phyloP scores from a whole-genome alignment of 2,113 vertebrate species.

The Candoia aspera region DNA sequence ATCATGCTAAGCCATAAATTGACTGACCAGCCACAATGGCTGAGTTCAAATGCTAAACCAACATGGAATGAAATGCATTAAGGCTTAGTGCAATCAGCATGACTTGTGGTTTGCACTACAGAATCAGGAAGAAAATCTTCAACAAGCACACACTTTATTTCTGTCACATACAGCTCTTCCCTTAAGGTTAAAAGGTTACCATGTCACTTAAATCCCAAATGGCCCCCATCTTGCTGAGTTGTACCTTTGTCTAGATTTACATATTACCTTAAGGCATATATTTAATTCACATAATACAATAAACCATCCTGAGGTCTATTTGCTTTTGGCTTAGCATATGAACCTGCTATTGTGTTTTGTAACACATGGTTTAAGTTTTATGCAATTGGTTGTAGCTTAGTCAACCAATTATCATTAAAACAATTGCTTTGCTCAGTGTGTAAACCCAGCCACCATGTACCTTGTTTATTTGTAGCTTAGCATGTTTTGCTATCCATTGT shows the following conservation, averaged over 20 bases:
- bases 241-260: not conserved
- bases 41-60: not conserved
- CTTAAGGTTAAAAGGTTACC: not conserved
- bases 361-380: not conserved
- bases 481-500: not conserved
- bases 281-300: not conserved
- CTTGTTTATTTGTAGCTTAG: not conserved
- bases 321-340: not conserved
- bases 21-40: not conserved
- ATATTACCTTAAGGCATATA: not conserved
- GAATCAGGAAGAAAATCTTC: not conserved
- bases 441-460: not conserved
- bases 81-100: not conserved
- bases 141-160: not conserved
- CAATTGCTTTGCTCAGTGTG: not conserved
- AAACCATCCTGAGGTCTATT: not conserved
- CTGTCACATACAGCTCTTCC: not conserved
- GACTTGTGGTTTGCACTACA: not conserved
- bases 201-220: not conserved
- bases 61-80: not conserved
- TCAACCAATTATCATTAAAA: not conserved
- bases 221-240: not conserved
- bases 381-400: not conserved
- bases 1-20: not conserved
- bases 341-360: not conserved